Evolutionary conservation across 2,888 invertebrate genomes (phyloP), one percentile per base, ranked within the genome.

Genomic region (Lycia hirtaria): DNA sequence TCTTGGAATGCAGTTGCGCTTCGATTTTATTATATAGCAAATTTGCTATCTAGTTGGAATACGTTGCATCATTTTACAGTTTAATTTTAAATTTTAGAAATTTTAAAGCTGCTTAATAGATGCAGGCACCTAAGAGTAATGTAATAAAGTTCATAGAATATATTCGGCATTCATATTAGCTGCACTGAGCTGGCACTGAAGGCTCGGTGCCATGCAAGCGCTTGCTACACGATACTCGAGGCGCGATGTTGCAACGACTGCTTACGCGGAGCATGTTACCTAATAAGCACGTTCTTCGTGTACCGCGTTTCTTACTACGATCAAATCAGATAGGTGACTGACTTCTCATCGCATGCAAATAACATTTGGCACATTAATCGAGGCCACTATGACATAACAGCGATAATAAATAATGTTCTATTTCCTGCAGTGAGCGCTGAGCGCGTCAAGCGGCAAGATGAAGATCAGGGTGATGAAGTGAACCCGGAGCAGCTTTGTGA

Each of bases 401-500:
- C 38, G 32, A 58, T 47, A 19, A 62, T 28, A 28, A 22, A 60
- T 60, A 45, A 22, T 57, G 17, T 33, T 43, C 15, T 65, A 24
- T 61, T 86, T 37, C 78, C 93, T 56, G 33, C 60, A 70, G 94
- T 86, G 93, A 62, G 84, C 85, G 57, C 69, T 76, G n/a, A n/a
- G 47, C 87, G 94, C 68, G 91, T 93, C 52, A 94, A 93, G 73
- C 93, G 95, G 37, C 97, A 97, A 86, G 95, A 96, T 22, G 93
- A 93, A 0, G 96, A 96, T 22, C 89, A 89, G 17, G 93, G 93
- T 55, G 92, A 90, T n/a, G 95, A 95, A 2, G 88, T 89, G 56
- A 95, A 88, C 66, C 92, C 97, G 3, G 97, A 98, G 75, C 96
- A 97, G 85, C 93, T 97, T 48, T 98, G 98, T 86, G 95, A 96